Conservation (phyloP, 2,888 invertebrate species). For the Dynastes maya region DNA sequence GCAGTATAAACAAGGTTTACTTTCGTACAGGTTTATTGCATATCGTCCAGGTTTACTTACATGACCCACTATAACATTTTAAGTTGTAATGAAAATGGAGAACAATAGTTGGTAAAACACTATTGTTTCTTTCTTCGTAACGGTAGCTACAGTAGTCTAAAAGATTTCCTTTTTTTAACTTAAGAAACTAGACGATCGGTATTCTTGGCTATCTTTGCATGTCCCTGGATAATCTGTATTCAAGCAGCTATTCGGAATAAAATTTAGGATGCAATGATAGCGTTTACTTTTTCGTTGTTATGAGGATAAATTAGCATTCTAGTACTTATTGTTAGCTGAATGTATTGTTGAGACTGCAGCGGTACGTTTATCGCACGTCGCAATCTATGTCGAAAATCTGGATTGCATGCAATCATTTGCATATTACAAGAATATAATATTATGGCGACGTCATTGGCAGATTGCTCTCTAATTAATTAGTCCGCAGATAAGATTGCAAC, state of each 20-base stretch:
- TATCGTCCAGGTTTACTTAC: no score
- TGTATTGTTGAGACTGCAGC: conserved; percentile 30
- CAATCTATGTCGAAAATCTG: conserved; percentile 38
- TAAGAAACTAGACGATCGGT: not conserved
- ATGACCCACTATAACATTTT: no score
- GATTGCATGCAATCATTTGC: conserved; percentile 51
- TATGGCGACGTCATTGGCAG: conserved; percentile 52
- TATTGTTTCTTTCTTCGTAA: no score
- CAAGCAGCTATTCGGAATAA: conserved; percentile 7
- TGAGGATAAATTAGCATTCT: conserved; percentile 41
- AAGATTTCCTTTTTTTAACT: conserved; percentile 1
- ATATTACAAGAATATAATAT: conserved; percentile 54
- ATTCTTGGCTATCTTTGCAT: conserved; percentile 6
- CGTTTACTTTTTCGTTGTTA: conserved; percentile 12
- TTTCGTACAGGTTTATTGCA: no score
- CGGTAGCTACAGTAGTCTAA: not conserved
- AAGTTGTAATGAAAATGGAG: no score
- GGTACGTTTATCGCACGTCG: conserved; percentile 29
- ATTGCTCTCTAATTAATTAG: conserved; percentile 55
- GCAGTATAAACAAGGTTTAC: no score
- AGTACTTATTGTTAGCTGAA: conserved; percentile 15
- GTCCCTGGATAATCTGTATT: not conserved
- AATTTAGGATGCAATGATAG: conserved; percentile 1
- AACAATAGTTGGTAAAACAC: no score
- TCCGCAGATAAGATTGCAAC: conserved; percentile 53